Conservation (phyloP, 64 coral and sea anemone genomes). For the Stylophora pistillata region DNA sequence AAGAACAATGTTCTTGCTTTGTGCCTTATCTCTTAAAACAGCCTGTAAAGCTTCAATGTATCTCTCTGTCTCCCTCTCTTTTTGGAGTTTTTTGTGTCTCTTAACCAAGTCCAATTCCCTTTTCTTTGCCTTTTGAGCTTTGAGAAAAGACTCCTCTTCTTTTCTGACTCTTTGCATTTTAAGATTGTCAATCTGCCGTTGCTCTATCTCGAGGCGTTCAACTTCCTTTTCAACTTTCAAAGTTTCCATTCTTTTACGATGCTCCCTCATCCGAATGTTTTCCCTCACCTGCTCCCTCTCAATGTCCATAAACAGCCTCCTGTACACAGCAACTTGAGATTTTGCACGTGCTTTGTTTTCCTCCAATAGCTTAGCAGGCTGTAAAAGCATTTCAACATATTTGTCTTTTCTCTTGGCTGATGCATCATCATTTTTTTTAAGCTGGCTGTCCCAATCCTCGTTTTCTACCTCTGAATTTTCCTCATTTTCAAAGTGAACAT, state of each 20-base stretch:
- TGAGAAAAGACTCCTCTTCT: constrained; percentile 41
- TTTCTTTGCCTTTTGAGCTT: constrained; percentile 34
- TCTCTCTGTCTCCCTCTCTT: constrained; percentile 85
- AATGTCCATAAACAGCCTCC: constrained; percentile 95
- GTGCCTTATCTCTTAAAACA: constrained; percentile 74
- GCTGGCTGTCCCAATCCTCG: background rate
- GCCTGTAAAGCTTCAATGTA: constrained; percentile 84
- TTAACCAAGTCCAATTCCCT: constrained; percentile 14
- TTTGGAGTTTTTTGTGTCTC: constrained; percentile 64
- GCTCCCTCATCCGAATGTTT: constrained; percentile 96
- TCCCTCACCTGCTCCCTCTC: constrained; percentile 95
- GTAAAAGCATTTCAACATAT: constrained; percentile 61
- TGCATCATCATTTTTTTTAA: constrained; percentile 3
- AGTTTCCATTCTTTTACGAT: constrained; percentile 87
- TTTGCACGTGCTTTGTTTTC: constrained; percentile 72
- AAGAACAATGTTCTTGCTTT: constrained; percentile 48
- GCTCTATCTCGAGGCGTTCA: constrained; percentile 75
- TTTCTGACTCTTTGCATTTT: constrained; percentile 22
- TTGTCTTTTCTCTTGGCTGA: background rate
- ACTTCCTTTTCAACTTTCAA: constrained; percentile 88
- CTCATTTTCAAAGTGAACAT: constrained; percentile 57
- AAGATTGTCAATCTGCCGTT: constrained; percentile 10
- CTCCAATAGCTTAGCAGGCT: constrained; percentile 71
- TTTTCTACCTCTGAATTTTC: constrained; percentile 4
- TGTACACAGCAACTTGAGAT: constrained; percentile 91